Evolutionary conservation across 2,888 invertebrate genomes (phyloP), one percentile per base, ranked within the genome.

Genomic region (Drosophila buzzatii): DNA sequence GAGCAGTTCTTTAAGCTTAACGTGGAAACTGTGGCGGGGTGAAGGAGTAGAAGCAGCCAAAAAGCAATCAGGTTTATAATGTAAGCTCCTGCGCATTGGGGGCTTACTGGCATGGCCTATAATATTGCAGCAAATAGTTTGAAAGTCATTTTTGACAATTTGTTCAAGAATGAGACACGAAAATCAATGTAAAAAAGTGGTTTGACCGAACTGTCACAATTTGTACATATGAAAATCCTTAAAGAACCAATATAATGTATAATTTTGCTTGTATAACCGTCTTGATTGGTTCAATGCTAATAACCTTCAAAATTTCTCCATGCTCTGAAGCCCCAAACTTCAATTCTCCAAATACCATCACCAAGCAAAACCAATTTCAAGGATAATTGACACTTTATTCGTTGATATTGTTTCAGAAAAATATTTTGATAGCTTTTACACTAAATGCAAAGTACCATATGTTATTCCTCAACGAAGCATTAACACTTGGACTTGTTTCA

Each of bases 71-170:
- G 63, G 63, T 81, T 83, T 63, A 79, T 76, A 79, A 74, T 86
- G 63, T 70, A 58, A 61, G 70, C 73, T 74, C 76, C 45, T 77
- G 80, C 56, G 63, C 53, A 58, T 47, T 67, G 72, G 53, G 72
- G 67, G 80, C 85, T 78, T 73, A 84, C 82, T 84, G 75, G 80
- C 83, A 83, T 83, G 85, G 77, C 83, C 87, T 83, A 86, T 65
- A 75, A 60, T 63, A 59, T 72, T 79, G 76, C 79, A 73, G 37
- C 45, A 65, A 73, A 81, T 73, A 81, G 77, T 79, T 72, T 70
- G 52, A 55, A 57, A 77, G 79, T 79, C 83, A 83, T 83, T 81
- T 81, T 60, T 58, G 64, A 75, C 63, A 71, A 77, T 82, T 85
- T 85, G 47, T 79, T 83, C 57, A 59, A 45, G 44, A 69, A 60